Base-by-base conservation (phyloP, 2,113 vertebrate genomes). In the Labeo rohita region DNA sequence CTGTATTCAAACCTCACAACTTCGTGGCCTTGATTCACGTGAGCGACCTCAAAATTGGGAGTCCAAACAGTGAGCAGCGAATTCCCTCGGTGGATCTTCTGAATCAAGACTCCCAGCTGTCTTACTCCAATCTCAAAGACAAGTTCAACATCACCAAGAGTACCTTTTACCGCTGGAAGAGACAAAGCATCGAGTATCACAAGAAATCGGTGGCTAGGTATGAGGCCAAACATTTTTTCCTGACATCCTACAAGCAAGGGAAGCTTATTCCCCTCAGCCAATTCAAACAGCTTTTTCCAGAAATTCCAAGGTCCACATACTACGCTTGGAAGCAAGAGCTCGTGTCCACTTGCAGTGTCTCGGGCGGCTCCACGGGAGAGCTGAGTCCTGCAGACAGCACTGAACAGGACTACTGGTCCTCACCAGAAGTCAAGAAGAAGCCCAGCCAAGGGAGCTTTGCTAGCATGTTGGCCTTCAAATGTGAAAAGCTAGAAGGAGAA, bases 241-340 rank as follows among this genome's bases (percentile, higher is more conserved):
- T 98, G 91, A 94, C 96, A 13, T 97, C 96, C 85, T 97, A 96
- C 91, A 91, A 95, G 89, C 95, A 95, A 3, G 98, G 98, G 0
- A 96, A 95, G 1, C 86, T 97, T 3, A 94, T 99, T 81, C 96
- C 97, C 0, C 93, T 99, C 89, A 96, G 97, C 90, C 96, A 96
- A 90, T 98, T 99, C 76, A 95, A 97, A 49, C 95, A 96, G 89
- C 94, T 97, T 84, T 99, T 99, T 91, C 98, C 98, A 0, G 96
- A 98, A 76, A 96, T 99, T 74, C 98, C 97, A n/a, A 94, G 97
- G 5, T 99, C 98, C 0, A 98, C 97, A 0, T 99, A 98, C 86
- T 99, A 99, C 0, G 96, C 98, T 88, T 99, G 98, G 98, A 99
- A 99, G 90, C 97, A 99, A 0, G 98, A 99, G 92, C 95, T 99